phyloP scores from a whole-genome alignment of 1,140 invertebrate species.

The Cyclargus thomasi region DNA sequence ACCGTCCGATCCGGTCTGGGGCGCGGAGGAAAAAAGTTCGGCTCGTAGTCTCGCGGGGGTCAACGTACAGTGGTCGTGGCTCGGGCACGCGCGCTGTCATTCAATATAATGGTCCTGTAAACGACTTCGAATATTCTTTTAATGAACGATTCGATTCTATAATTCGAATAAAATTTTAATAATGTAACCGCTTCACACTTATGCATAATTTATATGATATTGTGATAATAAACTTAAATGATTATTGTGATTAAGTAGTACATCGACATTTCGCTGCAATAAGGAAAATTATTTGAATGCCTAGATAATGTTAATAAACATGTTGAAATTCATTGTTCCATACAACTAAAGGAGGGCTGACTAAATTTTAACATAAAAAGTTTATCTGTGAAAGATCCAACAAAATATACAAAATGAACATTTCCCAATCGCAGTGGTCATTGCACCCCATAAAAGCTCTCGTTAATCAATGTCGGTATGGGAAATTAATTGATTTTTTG shows the following conservation, averaged over 20 bases:
- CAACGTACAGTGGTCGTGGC: conserved; percentile 30
- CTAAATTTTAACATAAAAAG: too few relatives aligned
- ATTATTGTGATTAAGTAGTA: background rate
- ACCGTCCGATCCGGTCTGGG: conserved; percentile 15
- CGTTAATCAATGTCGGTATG: conserved; percentile 14
- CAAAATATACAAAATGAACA: background rate
- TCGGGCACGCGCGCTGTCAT: conserved; percentile 65
- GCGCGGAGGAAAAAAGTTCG: conserved; percentile 6
- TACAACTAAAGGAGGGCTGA: too few relatives aligned
- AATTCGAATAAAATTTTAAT: conserved; percentile 4
- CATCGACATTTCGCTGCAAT: background rate
- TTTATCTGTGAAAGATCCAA: background rate
- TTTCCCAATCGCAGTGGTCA: background rate
- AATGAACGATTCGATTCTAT: conserved; percentile 6
- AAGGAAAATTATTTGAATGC: background rate
- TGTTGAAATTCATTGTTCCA: too few relatives aligned
- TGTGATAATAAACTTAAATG: background rate
- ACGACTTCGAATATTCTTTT: conserved; percentile 28
- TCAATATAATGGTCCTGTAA: conserved; percentile 58
- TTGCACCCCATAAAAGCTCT: background rate
- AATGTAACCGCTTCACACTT: background rate
- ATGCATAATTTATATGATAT: conserved; percentile 1
- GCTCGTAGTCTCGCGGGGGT: conserved; percentile 25
- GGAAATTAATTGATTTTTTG: conserved; percentile 18
- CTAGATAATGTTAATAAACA: too few relatives aligned